Evolutionary conservation across 1,140 invertebrate genomes (phyloP).

Genomic region (Elysia chlorotica): DNA sequence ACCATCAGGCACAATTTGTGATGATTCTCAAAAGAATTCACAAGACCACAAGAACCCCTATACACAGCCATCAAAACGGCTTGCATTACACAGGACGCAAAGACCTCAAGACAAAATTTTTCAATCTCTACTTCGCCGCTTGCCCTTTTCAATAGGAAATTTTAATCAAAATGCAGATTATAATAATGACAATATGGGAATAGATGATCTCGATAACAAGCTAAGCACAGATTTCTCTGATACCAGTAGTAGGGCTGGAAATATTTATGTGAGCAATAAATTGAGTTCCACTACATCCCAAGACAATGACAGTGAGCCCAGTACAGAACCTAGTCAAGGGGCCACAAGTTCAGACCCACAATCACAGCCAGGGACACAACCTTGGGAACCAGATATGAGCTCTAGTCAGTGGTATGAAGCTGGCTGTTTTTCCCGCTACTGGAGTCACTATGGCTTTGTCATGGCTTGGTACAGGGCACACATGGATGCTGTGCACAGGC

Average conservation of each 20-base stretch:
- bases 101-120: too few species aligned
- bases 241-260: slow-evolving; percentile 11
- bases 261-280: too few species aligned
- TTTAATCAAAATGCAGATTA: too few species aligned
- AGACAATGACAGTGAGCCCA: not conserved
- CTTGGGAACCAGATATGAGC: too few species aligned
- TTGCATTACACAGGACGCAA: too few species aligned
- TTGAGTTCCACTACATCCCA: too few species aligned
- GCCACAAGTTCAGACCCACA: not conserved
- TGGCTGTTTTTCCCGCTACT: slow-evolving; percentile 12
- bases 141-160: too few species aligned
- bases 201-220: slow-evolving; percentile 2
- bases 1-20: too few species aligned
- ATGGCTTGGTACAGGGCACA: slow-evolving; percentile 16
- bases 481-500: not conserved
- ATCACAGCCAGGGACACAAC: not conserved
- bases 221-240: slow-evolving; percentile 17
- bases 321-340: not conserved
- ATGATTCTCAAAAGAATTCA: too few species aligned
- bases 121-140: too few species aligned
- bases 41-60: too few species aligned
- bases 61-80: too few species aligned
- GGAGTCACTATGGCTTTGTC: slow-evolving; percentile 14
- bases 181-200: not conserved
- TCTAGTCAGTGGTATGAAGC: slow-evolving; percentile 5